Evolutionary conservation across 2,113 vertebrate genomes (phyloP).

Genomic region (Naja naja): DNA sequence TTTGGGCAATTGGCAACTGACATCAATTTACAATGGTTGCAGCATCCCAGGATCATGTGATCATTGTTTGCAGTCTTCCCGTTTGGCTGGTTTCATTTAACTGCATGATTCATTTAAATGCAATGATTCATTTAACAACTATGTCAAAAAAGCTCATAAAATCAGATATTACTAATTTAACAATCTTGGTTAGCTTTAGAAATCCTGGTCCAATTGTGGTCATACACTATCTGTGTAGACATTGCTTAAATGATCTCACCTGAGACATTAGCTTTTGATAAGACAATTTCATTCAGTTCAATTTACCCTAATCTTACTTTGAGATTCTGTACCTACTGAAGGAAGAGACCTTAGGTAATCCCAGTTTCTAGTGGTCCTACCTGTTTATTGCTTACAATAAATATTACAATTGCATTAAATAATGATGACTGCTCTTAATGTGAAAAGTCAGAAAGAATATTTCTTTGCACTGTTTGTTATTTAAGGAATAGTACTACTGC

Average conservation of each 20-base stretch:
- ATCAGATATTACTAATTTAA: background rate
- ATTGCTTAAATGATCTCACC: background rate
- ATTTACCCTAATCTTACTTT: background rate
- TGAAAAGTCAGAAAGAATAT: background rate
- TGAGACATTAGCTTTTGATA: background rate
- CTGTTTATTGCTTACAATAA: background rate
- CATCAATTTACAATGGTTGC: background rate
- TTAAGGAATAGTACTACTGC: background rate
- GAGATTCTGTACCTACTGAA: background rate
- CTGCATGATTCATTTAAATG: background rate
- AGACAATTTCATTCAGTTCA: background rate
- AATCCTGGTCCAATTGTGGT: background rate
- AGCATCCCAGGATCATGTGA: background rate
- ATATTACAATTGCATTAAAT: background rate
- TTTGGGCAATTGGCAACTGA: background rate
- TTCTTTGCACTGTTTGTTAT: background rate
- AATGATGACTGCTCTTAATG: background rate
- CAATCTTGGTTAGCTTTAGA: background rate
- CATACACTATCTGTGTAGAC: background rate
- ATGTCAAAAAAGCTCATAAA: background rate
- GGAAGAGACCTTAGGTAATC: background rate
- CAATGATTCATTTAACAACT: background rate
- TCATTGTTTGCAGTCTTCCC: background rate
- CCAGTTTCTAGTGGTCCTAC: background rate
- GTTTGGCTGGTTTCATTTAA: background rate